phyloP scores from a whole-genome alignment of 2,113 vertebrate species.

The Petrocephalus zakoni region DNA sequence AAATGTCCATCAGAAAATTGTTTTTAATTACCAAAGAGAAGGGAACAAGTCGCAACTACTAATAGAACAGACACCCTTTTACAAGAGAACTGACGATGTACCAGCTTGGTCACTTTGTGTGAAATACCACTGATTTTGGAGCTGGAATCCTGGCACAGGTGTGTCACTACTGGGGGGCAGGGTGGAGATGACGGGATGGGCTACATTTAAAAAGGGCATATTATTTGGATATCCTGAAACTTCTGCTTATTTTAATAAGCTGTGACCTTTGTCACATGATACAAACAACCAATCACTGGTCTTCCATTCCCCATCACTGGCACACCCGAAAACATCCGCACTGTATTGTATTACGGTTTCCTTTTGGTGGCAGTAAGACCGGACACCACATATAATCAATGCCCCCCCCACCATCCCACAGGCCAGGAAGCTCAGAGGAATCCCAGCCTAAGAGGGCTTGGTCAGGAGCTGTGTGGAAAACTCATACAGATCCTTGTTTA shows the following conservation, averaged over 20 bases:
- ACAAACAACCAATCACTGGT: background rate
- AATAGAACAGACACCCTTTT: background rate
- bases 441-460: constrained; percentile 57
- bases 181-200: background rate
- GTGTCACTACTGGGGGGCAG: background rate
- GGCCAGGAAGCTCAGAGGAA: too few relatives aligned
- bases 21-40: background rate
- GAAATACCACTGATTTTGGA: background rate
- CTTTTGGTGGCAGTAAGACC: background rate
- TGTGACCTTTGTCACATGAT: background rate
- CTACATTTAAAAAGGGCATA: background rate
- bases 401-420: background rate
- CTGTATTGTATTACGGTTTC: background rate
- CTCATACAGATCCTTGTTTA: constrained; percentile 91
- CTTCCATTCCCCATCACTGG: background rate
- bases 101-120: background rate
- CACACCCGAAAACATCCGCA: background rate
- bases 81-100: background rate
- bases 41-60: background rate
- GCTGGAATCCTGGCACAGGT: background rate
- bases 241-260: background rate
- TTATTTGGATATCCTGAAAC: background rate
- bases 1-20: background rate
- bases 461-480: constrained; percentile 85
- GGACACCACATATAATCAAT: background rate